Evolutionary conservation across 1,140 invertebrate genomes (phyloP).

Genomic region (Heliconius nattereri): DNA sequence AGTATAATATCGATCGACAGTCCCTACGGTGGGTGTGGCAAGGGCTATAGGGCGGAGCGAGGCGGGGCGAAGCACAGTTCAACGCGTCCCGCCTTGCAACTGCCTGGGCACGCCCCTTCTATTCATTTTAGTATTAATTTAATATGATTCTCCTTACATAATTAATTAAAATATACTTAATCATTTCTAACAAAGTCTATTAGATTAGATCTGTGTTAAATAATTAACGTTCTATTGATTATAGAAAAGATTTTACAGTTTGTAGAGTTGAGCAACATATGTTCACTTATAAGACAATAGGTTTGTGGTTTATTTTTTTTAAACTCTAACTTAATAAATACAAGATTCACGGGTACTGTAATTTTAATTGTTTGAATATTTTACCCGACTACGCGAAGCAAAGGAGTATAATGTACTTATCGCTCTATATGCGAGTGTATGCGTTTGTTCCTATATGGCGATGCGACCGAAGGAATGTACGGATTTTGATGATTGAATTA

Average conservation of each 20-base stretch:
- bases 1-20: constrained; percentile 18
- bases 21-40: constrained; percentile 39
- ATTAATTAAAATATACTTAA: neutral
- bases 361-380: too few relatives aligned
- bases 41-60: constrained; percentile 48
- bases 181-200: neutral
- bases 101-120: neutral
- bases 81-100: neutral
- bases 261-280: neutral
- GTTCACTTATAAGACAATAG: neutral
- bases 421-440: too few relatives aligned
- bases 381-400: too few relatives aligned
- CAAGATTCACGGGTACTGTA: too few relatives aligned
- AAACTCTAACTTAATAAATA: too few relatives aligned
- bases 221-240: neutral
- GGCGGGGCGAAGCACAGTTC: constrained; percentile 30
- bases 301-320: neutral
- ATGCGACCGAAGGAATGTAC: too few relatives aligned
- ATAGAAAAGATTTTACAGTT: neutral
- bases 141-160: neutral
- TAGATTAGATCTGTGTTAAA: neutral
- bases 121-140: neutral
- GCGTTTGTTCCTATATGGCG: too few relatives aligned
- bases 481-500: too few relatives aligned
- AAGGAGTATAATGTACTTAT: too few relatives aligned